Evolutionary conservation across 1,140 invertebrate species (phyloP).

Genomic region (Brachionus plicatilis): DNA sequence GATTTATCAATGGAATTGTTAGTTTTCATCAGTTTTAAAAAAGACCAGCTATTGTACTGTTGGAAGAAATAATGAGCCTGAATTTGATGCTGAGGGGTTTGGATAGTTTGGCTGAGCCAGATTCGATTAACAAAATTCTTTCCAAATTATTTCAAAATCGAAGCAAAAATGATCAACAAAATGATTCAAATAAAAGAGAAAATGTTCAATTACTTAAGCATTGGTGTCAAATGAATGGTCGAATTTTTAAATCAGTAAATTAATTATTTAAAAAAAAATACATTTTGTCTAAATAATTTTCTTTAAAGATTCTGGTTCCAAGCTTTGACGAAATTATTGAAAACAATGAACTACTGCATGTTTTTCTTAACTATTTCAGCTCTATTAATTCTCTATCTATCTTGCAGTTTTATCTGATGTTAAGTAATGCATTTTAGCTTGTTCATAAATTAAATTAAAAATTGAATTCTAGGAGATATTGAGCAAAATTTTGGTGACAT

Average conservation of each 20-base stretch:
- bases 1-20: background rate
- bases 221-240: constrained; percentile 38
- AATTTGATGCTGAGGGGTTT: constrained; percentile 20
- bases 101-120: constrained; percentile 13
- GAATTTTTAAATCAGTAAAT: constrained; percentile 25
- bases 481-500: background rate
- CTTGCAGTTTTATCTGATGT: constrained; percentile 18
- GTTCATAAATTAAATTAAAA: background rate
- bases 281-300: background rate
- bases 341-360: constrained; percentile 14
- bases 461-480: background rate
- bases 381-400: background rate
- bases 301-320: background rate
- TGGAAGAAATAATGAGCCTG: constrained; percentile 6
- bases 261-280: background rate
- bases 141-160: background rate
- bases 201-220: constrained; percentile 20
- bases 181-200: background rate
- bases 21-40: background rate
- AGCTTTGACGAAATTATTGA: constrained; percentile 22
- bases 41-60: background rate
- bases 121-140: background rate
- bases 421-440: background rate
- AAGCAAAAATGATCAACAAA: background rate
- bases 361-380: constrained; percentile 19